Evolutionary conservation across 2,888 invertebrate genomes (phyloP).

Genomic region (Stenodema calcarata): DNA sequence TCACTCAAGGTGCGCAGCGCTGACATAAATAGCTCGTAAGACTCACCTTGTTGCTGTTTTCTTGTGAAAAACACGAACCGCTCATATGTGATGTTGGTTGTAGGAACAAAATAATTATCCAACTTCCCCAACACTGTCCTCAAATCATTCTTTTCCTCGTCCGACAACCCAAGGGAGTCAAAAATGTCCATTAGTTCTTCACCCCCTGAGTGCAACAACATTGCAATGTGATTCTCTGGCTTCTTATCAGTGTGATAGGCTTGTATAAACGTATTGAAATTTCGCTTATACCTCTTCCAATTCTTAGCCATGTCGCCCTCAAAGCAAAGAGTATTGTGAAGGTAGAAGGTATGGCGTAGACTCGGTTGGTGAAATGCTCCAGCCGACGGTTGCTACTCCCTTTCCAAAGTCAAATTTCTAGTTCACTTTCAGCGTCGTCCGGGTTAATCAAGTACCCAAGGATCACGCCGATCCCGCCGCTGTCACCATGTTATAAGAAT

Average conservation of each 20-base stretch:
- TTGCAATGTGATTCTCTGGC: not conserved
- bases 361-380: no score
- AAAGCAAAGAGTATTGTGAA: not conserved
- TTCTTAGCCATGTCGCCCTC: not conserved
- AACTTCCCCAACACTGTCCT: not conserved
- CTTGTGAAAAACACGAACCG: conserved; percentile 1
- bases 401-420: no score
- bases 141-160: not conserved
- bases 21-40: conserved; percentile 28
- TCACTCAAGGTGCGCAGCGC: not conserved
- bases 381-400: no score
- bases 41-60: conserved; percentile 26
- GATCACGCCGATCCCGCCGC: no score
- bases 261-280: not conserved
- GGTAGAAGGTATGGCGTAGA: no score
- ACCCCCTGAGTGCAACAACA: not conserved
- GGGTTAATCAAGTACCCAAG: no score
- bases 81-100: not conserved
- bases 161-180: conserved; percentile 18
- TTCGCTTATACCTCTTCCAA: conserved; percentile 10
- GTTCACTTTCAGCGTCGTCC: no score
- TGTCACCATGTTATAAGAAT: no score
- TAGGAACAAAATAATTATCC: not conserved
- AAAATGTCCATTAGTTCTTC: conserved; percentile 5
- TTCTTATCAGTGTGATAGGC: not conserved